These are phyloP conservation scores for Nipponia nippon DNA, from an alignment of 2,113 vertebrate genomes.

Conservation along the genomic window DNA sequence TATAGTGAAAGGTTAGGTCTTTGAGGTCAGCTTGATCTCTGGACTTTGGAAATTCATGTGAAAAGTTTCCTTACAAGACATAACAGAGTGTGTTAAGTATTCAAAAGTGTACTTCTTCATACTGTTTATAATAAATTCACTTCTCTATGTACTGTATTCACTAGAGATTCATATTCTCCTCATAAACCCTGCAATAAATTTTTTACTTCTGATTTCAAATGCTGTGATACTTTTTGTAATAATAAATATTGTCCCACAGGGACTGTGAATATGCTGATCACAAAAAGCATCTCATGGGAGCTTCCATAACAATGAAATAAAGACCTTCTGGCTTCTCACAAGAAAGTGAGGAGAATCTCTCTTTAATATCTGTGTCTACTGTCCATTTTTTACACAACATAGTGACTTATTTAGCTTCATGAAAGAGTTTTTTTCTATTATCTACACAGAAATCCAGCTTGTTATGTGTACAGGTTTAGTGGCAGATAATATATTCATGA, in stretches of 20 bases:
- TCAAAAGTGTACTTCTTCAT: slow-evolving; percentile 41
- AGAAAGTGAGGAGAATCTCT: not conserved
- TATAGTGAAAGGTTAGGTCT: not conserved
- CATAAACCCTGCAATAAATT: slow-evolving; percentile 59
- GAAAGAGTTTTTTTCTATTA: not conserved
- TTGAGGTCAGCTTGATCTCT: not conserved
- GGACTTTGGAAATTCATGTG: not conserved
- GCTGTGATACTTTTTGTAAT: slow-evolving; percentile 42
- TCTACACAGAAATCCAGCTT: not conserved
- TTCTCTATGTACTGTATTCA: slow-evolving; percentile 50
- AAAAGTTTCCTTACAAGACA: slow-evolving; percentile 35
- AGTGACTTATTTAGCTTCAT: not conserved
- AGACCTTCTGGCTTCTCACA: not conserved
- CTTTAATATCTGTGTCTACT: not conserved
- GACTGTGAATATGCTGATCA: slow-evolving; percentile 52
- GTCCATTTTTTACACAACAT: not conserved
- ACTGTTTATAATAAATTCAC: slow-evolving; percentile 61
- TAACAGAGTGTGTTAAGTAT: slow-evolving; percentile 35
- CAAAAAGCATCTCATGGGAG: not conserved
- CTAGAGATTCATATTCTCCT: slow-evolving; percentile 57
- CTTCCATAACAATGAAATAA: not conserved
- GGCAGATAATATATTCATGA: not conserved
- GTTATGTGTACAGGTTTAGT: not conserved
- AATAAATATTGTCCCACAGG: slow-evolving; percentile 54
- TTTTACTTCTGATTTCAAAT: slow-evolving; percentile 72